Evolutionary conservation across 2,797 vertebrate genomes (phyloP), one percentile per base, ranked within the genome.

Genomic region (Fistularia tabacaria): DNA sequence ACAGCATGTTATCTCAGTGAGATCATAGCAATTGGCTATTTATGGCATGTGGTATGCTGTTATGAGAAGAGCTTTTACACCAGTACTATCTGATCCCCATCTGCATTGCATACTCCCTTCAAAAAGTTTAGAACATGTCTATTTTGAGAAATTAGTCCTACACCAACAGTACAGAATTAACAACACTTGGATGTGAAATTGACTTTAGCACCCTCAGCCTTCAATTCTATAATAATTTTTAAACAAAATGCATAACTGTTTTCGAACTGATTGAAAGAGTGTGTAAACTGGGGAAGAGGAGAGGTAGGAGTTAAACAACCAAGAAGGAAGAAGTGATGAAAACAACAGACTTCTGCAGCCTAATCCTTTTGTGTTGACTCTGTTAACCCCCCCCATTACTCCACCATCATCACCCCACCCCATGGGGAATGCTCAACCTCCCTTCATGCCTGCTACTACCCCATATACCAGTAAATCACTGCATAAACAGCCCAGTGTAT

Each of bases 361-460:
- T 85, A 87, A 88, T 91, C 88, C 83, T 82, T 90, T 90, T 90
- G 89, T 91, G 85, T 86, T 47, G 57, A 65, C 64, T 49, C 82
- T 80, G 79, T 85, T 89, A 88, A 91, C 46, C 59, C 69, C 40
- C 41, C 13, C 47, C 38, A 36, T 12, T 45, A 25, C 9, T 6
- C 6, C n/a, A 11, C 14, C 25, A 9, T 11, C n/a, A 14, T 7
- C 57, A 41, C 38, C 14, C 14, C 38, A n/a, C 15, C 42, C 46
- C 61, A 46, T 42, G 25, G 7, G 0, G 58, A 44, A 54, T 6
- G 12, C 51, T 68, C 64, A 59, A 51, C 63, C 62, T 36, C 60
- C 65, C 65, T 54, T 45, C 57, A 51, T 51, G 55, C 25, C 46
- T 42, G 64, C 52, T 69, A 67, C 64, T 74, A 53, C 57, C 73